Percentiles rank a stretch among this genome's conserved stretches.
Conservation (phyloP, 2,797 vertebrate genomes). For the Lindbergichthys nudifrons region DNA sequence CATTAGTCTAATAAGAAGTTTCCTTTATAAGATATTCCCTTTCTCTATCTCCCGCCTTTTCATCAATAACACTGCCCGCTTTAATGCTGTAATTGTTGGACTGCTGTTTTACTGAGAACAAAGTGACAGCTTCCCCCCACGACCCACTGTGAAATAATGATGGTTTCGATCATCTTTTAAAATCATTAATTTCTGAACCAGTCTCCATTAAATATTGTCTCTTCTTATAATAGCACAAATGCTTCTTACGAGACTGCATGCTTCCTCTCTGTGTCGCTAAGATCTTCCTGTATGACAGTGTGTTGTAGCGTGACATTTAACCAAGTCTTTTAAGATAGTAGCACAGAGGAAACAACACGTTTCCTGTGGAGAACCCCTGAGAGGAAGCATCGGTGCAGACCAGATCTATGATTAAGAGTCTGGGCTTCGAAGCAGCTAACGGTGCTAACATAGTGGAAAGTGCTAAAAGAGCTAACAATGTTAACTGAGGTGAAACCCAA, state of each 20-base stretch:
- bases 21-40: neutral
- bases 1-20: neutral
- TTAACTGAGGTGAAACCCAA: no score
- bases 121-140: neutral
- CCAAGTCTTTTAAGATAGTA: constrained; percentile 10
- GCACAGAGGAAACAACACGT: constrained; percentile 6
- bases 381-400: no score
- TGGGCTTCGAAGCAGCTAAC: no score
- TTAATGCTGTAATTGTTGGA: neutral
- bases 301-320: neutral
- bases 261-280: constrained; percentile 8
- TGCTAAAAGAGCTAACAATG: no score
- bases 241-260: neutral
- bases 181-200: neutral
- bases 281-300: constrained; percentile 10
- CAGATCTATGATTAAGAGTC: no score
- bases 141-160: constrained; percentile 1
- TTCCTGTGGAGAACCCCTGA: neutral
- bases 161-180: neutral
- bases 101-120: neutral
- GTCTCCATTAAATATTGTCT: neutral
- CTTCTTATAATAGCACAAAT: neutral
- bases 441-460: no score
- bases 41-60: neutral
- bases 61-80: neutral